Percentiles rank a stretch among this genome's conserved stretches.
Evolutionary conservation across 2,113 vertebrate species (phyloP).

Genomic region (Oreocharis arfaki): DNA sequence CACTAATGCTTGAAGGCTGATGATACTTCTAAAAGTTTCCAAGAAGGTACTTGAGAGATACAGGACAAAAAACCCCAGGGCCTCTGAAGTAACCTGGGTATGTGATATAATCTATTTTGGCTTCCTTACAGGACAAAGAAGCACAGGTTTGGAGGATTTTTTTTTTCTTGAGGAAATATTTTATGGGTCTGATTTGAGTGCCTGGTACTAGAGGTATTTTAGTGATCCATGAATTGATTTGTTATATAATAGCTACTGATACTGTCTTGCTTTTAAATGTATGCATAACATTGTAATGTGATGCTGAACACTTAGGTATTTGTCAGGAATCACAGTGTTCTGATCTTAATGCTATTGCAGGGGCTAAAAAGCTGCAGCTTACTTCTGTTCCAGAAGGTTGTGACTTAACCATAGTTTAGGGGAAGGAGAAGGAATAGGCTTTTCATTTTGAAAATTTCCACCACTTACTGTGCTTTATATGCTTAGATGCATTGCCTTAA

Average conservation of each 20-base stretch:
- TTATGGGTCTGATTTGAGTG: not conserved
- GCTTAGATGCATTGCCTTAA: slow-evolving; percentile 67
- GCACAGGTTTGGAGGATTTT: not conserved
- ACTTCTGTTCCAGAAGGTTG: slow-evolving; percentile 8
- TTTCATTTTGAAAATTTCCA: slow-evolving; percentile 40
- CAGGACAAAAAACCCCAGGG: not conserved
- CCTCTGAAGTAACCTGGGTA: not conserved
- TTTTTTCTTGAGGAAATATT: not conserved
- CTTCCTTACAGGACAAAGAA: slow-evolving; percentile 10
- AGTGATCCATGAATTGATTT: slow-evolving; percentile 40
- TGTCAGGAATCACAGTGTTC: slow-evolving; percentile 32
- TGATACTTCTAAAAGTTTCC: not conserved
- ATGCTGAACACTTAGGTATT: slow-evolving; percentile 41
- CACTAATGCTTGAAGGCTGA: not conserved
- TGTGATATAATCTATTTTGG: not conserved
- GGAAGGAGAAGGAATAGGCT: slow-evolving; percentile 31
- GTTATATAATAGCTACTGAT: slow-evolving; percentile 63
- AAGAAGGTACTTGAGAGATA: not conserved
- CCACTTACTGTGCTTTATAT: slow-evolving; percentile 64
- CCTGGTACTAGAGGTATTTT: slow-evolving; percentile 57
- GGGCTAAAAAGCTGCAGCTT: slow-evolving; percentile 29
- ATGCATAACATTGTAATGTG: slow-evolving; percentile 43
- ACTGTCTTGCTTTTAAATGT: slow-evolving; percentile 56
- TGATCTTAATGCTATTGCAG: slow-evolving; percentile 38
- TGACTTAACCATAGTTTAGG: not conserved